phyloP scores from a whole-genome alignment of 2,888 invertebrate species.

The Folsomia candida region DNA sequence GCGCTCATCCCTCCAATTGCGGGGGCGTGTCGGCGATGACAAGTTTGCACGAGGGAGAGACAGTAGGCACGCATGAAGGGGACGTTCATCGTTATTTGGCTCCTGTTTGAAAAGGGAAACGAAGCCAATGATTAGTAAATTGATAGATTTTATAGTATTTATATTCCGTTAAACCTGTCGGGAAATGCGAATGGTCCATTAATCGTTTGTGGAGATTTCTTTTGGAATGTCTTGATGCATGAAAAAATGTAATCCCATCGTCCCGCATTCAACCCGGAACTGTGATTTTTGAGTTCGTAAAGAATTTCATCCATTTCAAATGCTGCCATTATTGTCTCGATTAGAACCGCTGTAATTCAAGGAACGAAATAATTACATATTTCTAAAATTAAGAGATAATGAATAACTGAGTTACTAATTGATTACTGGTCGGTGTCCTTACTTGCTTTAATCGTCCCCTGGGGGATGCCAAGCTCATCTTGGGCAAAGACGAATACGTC shows the following conservation, averaged over 20 bases:
- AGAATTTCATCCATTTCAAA: constrained; percentile 46
- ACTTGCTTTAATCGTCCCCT: constrained; percentile 39
- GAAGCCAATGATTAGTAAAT: too few species aligned
- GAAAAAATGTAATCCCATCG: constrained; percentile 45
- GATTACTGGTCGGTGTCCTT: too few species aligned
- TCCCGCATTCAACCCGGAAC: constrained; percentile 40
- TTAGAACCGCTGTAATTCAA: too few species aligned
- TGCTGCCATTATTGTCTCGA: constrained; percentile 40
- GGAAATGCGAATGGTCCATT: constrained; percentile 22
- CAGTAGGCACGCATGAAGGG: constrained; percentile 45
- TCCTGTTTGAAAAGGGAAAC: too few species aligned
- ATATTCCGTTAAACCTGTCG: too few species aligned
- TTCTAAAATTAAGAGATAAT: too few species aligned
- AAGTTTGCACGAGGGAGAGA: constrained; percentile 37
- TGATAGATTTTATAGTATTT: too few species aligned
- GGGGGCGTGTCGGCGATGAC: constrained; percentile 35
- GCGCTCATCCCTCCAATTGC: constrained; percentile 46
- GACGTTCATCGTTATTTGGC: constrained; percentile 36
- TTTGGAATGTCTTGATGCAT: constrained; percentile 42
- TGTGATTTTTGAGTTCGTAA: constrained; percentile 39
- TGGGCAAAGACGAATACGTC: constrained; percentile 39
- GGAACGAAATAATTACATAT: too few species aligned
- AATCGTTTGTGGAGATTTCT: constrained; percentile 18
- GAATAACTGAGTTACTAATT: too few species aligned
- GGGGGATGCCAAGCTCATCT: constrained; percentile 31